Conservation (phyloP, 2,888 invertebrate genomes). For the Lymantria dispar region DNA sequence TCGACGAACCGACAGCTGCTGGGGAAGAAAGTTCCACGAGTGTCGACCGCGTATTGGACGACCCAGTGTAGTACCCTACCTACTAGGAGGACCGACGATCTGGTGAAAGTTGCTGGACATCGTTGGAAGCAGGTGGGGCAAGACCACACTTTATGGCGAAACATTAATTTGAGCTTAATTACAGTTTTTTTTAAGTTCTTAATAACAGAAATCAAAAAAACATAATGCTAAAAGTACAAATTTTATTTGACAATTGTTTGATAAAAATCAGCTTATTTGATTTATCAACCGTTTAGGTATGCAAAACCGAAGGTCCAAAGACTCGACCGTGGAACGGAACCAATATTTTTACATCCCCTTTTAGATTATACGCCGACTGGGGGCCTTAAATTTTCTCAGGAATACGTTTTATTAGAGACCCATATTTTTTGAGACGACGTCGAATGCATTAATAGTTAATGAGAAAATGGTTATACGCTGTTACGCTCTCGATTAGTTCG, state of each 20-base stretch:
- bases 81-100: no score
- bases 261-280: constrained; percentile 24
- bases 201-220: background rate
- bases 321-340: background rate
- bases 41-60: no score
- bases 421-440: constrained; percentile 13
- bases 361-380: constrained; percentile 18
- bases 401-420: constrained; percentile 18
- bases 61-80: no score
- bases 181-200: no score
- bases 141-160: no score
- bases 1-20: no score
- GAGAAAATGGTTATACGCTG: background rate
- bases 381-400: constrained; percentile 20
- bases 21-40: no score
- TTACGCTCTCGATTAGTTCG: no score
- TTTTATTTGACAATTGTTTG: constrained; percentile 20
- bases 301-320: constrained; percentile 23
- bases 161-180: no score
- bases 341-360: constrained; percentile 23
- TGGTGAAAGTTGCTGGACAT: no score
- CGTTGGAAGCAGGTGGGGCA: no score
- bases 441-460: constrained; percentile 10
- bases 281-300: constrained; percentile 30
- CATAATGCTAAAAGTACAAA: constrained; percentile 6